Evolutionary conservation across 2,888 invertebrate species (phyloP), one percentile per base, ranked within the genome.

Genomic region (Caenorhabditis becei): DNA sequence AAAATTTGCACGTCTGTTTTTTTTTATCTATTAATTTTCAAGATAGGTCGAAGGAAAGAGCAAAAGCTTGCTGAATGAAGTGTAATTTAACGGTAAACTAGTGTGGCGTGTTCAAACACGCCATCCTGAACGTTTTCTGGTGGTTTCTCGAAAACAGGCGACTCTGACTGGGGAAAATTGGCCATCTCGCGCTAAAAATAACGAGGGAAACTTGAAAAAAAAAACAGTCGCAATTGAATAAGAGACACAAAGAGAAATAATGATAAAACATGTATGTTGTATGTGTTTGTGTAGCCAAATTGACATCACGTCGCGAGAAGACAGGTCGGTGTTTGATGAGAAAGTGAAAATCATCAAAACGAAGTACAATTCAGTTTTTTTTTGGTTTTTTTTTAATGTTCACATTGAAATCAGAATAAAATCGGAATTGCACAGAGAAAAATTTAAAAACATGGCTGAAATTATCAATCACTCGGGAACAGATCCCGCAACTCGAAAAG

Each of bases 81-180:
- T n/a, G n/a, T n/a, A n/a, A n/a, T n/a, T n/a, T n/a, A n/a, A n/a
- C n/a, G 16, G 7, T 18, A 23, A 49, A n/a, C 28, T 2, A 56
- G 18, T 32, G 54, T 58, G 58, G 58, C 58, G 37, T 58, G 58
- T n/a, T 58, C 28, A 28, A 58, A 58, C 58, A 58, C 58, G 58
- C 58, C 58, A 58, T 28, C 4, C 26, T 54, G 54, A 54, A 54
- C 54, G 28, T 54, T 54, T 54, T 54, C 54, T 54, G 28, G 28
- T 3, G 32, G 32, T 32, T 32, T 28, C 23, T 14, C 28, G 24
- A 20, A 23, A 49, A 49, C 49, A 4, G 18, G 18, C 11, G 49
- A 49, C 11, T 20, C 2, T 7, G 20, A 20, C 8, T 7, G 20
- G 20, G 18, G 2, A 3, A 3, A 18, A 49, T 3, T 2, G 23